These are phyloP conservation scores for Dasyornis broadbenti DNA, from an alignment of 2,113 vertebrate species.

Conservation along the genomic window DNA sequence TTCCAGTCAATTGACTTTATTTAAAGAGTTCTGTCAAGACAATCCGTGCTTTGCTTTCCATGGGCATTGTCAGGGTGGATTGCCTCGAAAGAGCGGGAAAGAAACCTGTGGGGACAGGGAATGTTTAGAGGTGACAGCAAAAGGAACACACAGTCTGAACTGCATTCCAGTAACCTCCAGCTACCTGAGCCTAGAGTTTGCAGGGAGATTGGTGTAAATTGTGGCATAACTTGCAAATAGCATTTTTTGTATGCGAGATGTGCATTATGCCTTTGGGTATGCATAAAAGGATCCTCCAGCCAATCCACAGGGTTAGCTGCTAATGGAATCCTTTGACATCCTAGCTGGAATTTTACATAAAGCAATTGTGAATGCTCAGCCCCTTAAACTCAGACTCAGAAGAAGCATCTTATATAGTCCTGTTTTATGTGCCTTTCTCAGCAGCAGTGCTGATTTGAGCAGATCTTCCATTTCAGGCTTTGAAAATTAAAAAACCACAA, in stretches of 20 bases:
- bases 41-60: background rate
- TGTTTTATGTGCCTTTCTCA: background rate
- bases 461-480: background rate
- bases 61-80: background rate
- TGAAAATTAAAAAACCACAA: background rate
- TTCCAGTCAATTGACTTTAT: background rate
- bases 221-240: background rate
- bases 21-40: conserved; percentile 20
- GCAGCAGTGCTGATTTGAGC: background rate
- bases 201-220: background rate
- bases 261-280: background rate
- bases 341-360: background rate
- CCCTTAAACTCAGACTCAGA: background rate
- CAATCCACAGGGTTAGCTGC: background rate
- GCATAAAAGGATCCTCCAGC: background rate
- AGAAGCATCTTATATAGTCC: background rate
- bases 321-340: background rate
- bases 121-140: background rate
- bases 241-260: background rate
- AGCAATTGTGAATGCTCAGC: background rate
- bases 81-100: background rate
- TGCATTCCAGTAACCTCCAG: background rate
- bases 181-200: background rate
- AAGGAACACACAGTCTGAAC: background rate
- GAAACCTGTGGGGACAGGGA: background rate